A percentile compares a stretch with the other conserved stretches of the same genome.
Conservation (phyloP, 2,797 vertebrate genomes). For the Mormyrops boulengeri region DNA sequence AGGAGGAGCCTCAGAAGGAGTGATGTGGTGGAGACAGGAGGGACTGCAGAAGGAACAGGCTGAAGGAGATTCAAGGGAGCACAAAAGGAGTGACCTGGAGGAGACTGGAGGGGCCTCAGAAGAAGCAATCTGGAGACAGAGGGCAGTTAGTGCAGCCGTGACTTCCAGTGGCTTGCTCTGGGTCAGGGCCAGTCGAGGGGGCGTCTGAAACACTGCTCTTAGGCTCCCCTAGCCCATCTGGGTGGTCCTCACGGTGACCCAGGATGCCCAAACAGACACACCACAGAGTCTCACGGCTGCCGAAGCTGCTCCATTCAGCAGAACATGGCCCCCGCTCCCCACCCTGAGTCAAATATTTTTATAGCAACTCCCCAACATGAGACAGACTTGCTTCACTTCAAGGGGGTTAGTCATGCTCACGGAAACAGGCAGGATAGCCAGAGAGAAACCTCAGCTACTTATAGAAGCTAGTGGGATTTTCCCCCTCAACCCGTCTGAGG, state of each 20-base stretch:
- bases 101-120: not conserved
- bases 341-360: slow-evolving; percentile 55
- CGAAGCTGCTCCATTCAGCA: not conserved
- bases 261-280: slow-evolving; percentile 57
- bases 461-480: slow-evolving; percentile 45
- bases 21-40: not conserved
- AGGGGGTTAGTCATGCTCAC: slow-evolving; percentile 23
- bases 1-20: not conserved
- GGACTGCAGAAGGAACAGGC: not conserved
- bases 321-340: not conserved
- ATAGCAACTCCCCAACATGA: slow-evolving; percentile 51
- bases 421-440: slow-evolving; percentile 42
- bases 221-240: slow-evolving; percentile 56
- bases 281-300: not conserved
- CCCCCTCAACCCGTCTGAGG: slow-evolving; percentile 43
- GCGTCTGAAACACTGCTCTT: slow-evolving; percentile 65
- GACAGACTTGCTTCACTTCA: slow-evolving; percentile 50
- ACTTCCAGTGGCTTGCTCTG: not conserved
- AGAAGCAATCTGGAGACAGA: not conserved
- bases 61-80: not conserved
- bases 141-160: not conserved
- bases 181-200: not conserved
- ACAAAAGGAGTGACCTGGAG: not conserved
- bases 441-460: slow-evolving; percentile 57
- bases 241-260: slow-evolving; percentile 63